Base-by-base conservation (phyloP, 2,797 vertebrate species). In the Chiropotes sagulatus region DNA sequence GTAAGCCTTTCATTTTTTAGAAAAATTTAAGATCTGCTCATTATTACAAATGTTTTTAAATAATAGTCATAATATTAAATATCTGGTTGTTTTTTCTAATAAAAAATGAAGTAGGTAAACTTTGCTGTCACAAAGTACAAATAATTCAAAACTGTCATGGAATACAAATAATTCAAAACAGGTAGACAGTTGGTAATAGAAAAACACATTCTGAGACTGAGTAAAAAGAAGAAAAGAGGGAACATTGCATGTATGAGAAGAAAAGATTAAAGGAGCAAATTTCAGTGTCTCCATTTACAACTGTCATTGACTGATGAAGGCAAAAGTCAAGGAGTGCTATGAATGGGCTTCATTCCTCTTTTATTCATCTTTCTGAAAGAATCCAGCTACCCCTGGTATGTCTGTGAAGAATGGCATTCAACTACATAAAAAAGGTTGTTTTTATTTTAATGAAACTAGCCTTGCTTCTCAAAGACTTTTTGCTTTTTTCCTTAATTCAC, bases 221-320 rank as follows among this genome's bases (percentile, higher is more conserved):
- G 67, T 90, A 72, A 87, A 92, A 96, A 72, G 10, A 61, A 73
- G 26, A 87, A 93, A 82, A 88, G 10, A 84, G 54, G 88, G 90
- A 93, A 46, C 20, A 33, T 61, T 39, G 12, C 30, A 30, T 88
- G 20, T 64, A 2, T 11, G 88, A 54, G 58, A 93, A 89, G 79
- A 90, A 80, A 93, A 93, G 87, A 93, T 94, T 83, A 96, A 97
- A 94, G 82, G 64, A 89, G 28, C 46, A 93, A 22, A 90, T 87
- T 94, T 90, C 80, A 78, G 52, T 72, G 52, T 84, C 26, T 89
- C 72, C 52, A 48, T 73, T 95, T 78, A 73, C 33, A 58, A 78
- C 41, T 44, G 17, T 64, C 67, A 28, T 76, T 89, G 52, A 83
- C 72, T 57, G 76, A 36, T 57, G 19, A 95, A 73, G 48, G 39